Evolutionary conservation across 2,888 invertebrate species (phyloP), one percentile per base, ranked within the genome.

Genomic region (Esperia sulphurella): DNA sequence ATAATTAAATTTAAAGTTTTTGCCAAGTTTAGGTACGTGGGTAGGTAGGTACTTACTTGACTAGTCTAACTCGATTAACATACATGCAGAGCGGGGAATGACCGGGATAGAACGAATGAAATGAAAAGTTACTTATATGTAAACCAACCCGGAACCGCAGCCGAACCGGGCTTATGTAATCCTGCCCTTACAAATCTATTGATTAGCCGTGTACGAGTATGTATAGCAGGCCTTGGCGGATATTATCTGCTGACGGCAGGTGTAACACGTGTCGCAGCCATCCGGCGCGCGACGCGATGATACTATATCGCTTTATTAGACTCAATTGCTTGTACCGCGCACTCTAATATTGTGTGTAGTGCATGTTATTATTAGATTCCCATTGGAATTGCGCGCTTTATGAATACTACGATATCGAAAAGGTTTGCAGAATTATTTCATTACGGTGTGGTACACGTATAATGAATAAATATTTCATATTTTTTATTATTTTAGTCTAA

Each of bases 211-310:
- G 8, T 40, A 45, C 53, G 48, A 40, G 8, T 40, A 45, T 53
- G 31, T 51, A 43, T 12, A 28, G 40, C 12, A 39, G n/a, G 8
- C 49, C 51, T 47, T 49, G 13, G 45, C 50, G 14, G 41, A 39
- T 49, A 60, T 55, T 68, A 69, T 71, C 64, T 55, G 41, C 39
- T 13, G 52, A 48, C 54, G 51, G 48, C 68, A 71, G 71, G 71
- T 72, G 71, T 60, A 48, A 41, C 49, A 48, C 57, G 53, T 71
- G 71, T 71, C 64, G 52, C 43, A 52, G 50, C 57, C 66, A 66
- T 62, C 57, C 61, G 65, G 56, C 53, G 58, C 61, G 59, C 41
- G 37, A 14, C 41, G 44, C 44, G 31, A 29, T 41, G 29, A 54
- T 50, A 48, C 54, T 41, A 57, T 63, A 65, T 69, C 67, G 59